phyloP scores from a whole-genome alignment of 2,113 vertebrate genomes.

The Carassius gibelio region DNA sequence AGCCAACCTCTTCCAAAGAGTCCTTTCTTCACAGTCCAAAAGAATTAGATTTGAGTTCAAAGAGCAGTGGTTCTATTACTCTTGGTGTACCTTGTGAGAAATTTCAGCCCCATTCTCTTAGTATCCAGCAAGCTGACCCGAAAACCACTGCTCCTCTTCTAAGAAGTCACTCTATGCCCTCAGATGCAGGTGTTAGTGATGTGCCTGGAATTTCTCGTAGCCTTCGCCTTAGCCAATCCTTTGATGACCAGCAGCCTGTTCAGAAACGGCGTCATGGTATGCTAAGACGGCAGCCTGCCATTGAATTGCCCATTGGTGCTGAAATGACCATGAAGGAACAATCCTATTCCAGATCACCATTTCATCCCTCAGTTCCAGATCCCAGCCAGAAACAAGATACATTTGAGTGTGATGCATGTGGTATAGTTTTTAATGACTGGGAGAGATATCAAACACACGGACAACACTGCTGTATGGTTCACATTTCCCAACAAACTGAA shows the following conservation, averaged over 20 bases:
- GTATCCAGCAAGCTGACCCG: slow-evolving; percentile 58
- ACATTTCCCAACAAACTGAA: slow-evolving; percentile 73
- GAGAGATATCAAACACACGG: slow-evolving; percentile 91
- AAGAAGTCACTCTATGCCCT: slow-evolving; percentile 96
- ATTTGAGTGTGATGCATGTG: slow-evolving; percentile 89
- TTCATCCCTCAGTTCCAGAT: slow-evolving; percentile 63
- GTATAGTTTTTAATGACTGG: slow-evolving; percentile 86
- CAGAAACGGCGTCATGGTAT: slow-evolving; percentile 85
- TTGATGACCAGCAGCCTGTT: slow-evolving; percentile 85
- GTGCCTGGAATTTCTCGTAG: slow-evolving; percentile 76
- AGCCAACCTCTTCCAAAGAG: slow-evolving; percentile 80
- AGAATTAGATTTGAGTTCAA: slow-evolving; percentile 66
- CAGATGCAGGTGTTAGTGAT: slow-evolving; percentile 81
- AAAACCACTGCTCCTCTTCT: slow-evolving; percentile 82
- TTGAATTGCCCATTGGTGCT: slow-evolving; percentile 87
- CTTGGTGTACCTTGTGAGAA: slow-evolving; percentile 76
- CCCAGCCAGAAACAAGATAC: slow-evolving; percentile 65
- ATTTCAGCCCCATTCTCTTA: slow-evolving; percentile 69
- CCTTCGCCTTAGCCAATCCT: slow-evolving; percentile 90
- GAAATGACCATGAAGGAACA: slow-evolving; percentile 72
- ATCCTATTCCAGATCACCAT: slow-evolving; percentile 59
- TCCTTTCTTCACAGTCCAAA: slow-evolving; percentile 78
- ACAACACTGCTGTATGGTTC: slow-evolving; percentile 82
- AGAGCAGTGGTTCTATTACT: slow-evolving; percentile 74
- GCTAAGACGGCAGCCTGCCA: slow-evolving; percentile 90